phyloP scores from a whole-genome alignment of 2,888 invertebrate species.

The Polyploca ridens region DNA sequence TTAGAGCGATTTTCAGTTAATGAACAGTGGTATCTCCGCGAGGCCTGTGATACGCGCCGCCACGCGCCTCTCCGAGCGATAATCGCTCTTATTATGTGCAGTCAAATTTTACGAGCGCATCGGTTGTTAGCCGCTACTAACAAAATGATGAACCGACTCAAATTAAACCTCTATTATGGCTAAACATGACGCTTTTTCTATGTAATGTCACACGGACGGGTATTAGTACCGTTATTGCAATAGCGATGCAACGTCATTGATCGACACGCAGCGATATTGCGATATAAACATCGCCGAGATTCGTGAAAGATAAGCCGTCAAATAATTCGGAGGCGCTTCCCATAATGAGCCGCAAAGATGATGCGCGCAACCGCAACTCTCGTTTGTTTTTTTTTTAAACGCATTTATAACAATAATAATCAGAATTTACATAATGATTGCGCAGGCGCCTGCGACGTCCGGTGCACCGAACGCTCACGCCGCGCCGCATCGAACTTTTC shows the following conservation, averaged over 20 bases:
- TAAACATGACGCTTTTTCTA: slow-evolving; percentile 62
- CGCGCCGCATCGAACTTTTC: slow-evolving; percentile 70
- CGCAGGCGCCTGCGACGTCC: slow-evolving; percentile 77
- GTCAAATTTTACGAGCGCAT: slow-evolving; percentile 82
- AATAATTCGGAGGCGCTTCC: slow-evolving; percentile 59
- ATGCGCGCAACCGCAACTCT: slow-evolving; percentile 50
- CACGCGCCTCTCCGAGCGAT: slow-evolving; percentile 65
- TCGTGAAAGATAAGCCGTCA: slow-evolving; percentile 53
- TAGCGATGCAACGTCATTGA: slow-evolving; percentile 42
- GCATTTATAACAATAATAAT: slow-evolving; percentile 64
- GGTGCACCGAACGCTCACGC: slow-evolving; percentile 58
- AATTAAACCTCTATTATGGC: slow-evolving; percentile 67
- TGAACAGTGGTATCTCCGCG: slow-evolving; percentile 69
- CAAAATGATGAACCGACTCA: slow-evolving; percentile 71
- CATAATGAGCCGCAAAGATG: slow-evolving; percentile 60
- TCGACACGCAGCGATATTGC: slow-evolving; percentile 33
- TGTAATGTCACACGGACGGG: slow-evolving; percentile 59
- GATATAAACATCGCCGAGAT: slow-evolving; percentile 46
- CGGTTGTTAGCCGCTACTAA: slow-evolving; percentile 74
- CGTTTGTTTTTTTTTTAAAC: slow-evolving; percentile 49
- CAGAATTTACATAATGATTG: slow-evolving; percentile 79
- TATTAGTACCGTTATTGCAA: slow-evolving; percentile 61
- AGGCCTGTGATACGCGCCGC: slow-evolving; percentile 61
- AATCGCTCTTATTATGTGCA: slow-evolving; percentile 80
- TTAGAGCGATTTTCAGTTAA: slow-evolving; percentile 79